phyloP scores from a whole-genome alignment of 2,797 vertebrate genomes.

The Hydrophis major region DNA sequence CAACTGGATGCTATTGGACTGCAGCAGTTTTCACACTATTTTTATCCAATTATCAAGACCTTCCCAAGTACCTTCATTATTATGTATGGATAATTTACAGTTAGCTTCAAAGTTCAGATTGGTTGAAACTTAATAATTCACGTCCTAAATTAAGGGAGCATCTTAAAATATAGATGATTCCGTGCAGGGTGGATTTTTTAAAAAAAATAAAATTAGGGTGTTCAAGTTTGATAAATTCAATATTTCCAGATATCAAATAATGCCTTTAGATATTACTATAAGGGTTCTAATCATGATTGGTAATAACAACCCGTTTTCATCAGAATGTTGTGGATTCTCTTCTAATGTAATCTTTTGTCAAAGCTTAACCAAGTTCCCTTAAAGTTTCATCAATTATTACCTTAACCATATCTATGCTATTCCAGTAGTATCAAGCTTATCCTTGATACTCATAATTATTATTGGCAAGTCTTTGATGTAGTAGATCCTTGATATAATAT shows the following conservation, averaged over 20 bases:
- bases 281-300: neutral
- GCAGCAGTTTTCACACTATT: neutral
- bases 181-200: neutral
- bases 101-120: neutral
- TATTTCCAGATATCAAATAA: neutral
- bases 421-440: conserved; percentile 69
- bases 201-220: neutral
- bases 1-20: neutral
- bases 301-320: conserved; percentile 47
- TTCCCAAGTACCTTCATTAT: neutral
- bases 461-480: conserved; percentile 76
- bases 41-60: neutral
- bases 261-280: neutral
- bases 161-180: neutral
- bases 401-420: conserved; percentile 59
- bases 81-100: neutral
- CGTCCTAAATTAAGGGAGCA: neutral
- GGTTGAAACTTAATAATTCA: neutral
- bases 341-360: conserved; percentile 42
- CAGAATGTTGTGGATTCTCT: conserved; percentile 52
- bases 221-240: neutral
- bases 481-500: conserved; percentile 79
- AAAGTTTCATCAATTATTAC: conserved; percentile 62
- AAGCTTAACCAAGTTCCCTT: conserved; percentile 58
- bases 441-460: conserved; percentile 67